Base-by-base conservation (phyloP, 2,888 invertebrate genomes). In the Lepeophtheirus nordmannii region DNA sequence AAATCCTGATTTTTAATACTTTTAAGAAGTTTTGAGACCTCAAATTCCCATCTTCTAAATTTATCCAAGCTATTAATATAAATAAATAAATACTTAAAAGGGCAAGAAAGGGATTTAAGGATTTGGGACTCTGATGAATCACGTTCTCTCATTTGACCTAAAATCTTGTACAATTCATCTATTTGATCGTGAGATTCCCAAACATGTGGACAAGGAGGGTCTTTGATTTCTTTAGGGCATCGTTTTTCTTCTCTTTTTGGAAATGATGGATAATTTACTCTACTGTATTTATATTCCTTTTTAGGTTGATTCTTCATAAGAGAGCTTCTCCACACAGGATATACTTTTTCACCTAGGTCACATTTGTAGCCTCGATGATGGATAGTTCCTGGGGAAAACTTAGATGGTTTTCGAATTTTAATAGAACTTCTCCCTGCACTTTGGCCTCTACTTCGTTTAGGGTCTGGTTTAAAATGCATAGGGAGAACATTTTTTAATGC, bases 171-270 rank as follows among this genome's bases (percentile, higher is more conserved):
- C 23, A 66, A 40, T 20, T 17, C 39, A 14, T 66, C 38, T 17
- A 66, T 66, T 8, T 30, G n/a, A 20, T 66, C 66, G 7, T 66
- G 17, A 10, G 22, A n/a, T 40, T 66, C 66, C 66, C 66, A 66
- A 7, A 39, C 81, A 81, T 70, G 79, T 80, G 71, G 77, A 82
- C 56, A 80, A 82, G 71, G 78, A 81, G n/a, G 85, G n/a, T 71
- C 82, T 83, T n/a, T 79, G 80, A 69, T 73, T 82, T 68, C 72
- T 92, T 68, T 89, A 88, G 72, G 78, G 76, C 65, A 75, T 90
- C 71, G 82, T 91, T 0, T 80, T 87, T 73, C 80, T 90, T 62
- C 81, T 90, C 68, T 82, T 83, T 76, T 87, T 89, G 80, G 84
- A 11, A n/a, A 12, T 41, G 9, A 10, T 12, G 58, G 57, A 41